Conservation (phyloP, 2,888 invertebrate species). For the Cryptus armator region DNA sequence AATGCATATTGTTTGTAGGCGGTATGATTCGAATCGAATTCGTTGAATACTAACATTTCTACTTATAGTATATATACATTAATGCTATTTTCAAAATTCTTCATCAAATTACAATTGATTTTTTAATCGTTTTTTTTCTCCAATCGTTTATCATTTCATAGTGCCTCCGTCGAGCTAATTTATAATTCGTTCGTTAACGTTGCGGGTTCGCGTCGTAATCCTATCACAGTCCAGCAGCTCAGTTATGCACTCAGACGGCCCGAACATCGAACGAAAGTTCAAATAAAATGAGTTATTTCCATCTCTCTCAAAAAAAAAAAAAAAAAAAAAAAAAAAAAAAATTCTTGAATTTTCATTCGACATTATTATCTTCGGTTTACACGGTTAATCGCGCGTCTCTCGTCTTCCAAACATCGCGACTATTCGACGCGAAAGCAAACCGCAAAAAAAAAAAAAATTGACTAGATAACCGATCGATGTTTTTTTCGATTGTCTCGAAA, state of each 20-base stretch:
- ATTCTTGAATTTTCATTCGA: background rate
- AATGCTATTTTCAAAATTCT: conserved; percentile 35
- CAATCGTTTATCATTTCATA: conserved; percentile 4
- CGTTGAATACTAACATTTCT: conserved; percentile 48
- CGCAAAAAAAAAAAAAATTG: conserved; percentile 6
- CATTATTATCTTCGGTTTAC: conserved; percentile 1
- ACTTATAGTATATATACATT: conserved; percentile 47
- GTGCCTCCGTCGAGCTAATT: conserved; percentile 31
- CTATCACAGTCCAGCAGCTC: conserved; percentile 66
- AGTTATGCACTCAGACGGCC: conserved; percentile 27
- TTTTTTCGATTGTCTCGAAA: background rate
- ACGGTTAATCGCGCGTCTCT: background rate
- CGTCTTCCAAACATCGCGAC: background rate
- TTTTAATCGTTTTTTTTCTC: background rate
- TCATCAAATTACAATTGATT: conserved; percentile 5
- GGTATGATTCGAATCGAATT: conserved; percentile 36
- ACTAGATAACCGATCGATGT: conserved; percentile 21
- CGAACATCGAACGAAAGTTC: conserved; percentile 1
- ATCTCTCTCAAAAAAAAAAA: background rate
- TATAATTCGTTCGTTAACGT: conserved; percentile 43
- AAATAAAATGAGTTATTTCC: background rate
- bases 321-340: background rate
- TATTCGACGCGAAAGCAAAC: background rate
- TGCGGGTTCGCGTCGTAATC: conserved; percentile 40
- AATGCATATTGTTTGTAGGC: conserved; percentile 26